phyloP scores from a whole-genome alignment of 2,797 vertebrate genomes.

The Leucoraja ocellata region DNA sequence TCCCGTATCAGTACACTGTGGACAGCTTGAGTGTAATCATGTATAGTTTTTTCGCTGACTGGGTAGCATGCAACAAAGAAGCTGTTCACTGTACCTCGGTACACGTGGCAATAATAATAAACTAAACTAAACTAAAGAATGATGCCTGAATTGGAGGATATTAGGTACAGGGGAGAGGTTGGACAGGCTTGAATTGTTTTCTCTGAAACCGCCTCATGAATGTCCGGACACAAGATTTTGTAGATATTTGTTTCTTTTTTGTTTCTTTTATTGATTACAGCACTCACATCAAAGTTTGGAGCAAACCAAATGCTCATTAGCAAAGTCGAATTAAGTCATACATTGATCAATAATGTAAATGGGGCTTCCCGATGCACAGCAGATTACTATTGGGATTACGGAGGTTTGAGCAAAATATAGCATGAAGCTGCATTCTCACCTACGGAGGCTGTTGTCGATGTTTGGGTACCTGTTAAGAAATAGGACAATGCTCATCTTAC shows the following conservation, averaged over 20 bases:
- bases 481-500: neutral
- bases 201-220: too few relatives aligned
- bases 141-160: too few relatives aligned
- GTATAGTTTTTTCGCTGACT: too few relatives aligned
- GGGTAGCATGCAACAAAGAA: too few relatives aligned
- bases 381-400: neutral
- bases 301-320: neutral
- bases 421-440: neutral
- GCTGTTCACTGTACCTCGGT: too few relatives aligned
- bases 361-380: neutral
- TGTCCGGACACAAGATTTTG: neutral
- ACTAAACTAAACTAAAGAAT: too few relatives aligned
- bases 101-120: too few relatives aligned
- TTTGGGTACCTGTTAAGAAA: neutral
- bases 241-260: neutral
- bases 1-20: too few relatives aligned
- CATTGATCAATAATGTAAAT: neutral
- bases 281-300: neutral
- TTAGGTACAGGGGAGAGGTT: too few relatives aligned
- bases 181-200: too few relatives aligned
- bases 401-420: neutral
- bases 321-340: neutral
- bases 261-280: neutral
- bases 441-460: too few relatives aligned
- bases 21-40: too few relatives aligned